Base-by-base conservation (phyloP, 1,140 invertebrate species). In the Whitmania pigra region DNA sequence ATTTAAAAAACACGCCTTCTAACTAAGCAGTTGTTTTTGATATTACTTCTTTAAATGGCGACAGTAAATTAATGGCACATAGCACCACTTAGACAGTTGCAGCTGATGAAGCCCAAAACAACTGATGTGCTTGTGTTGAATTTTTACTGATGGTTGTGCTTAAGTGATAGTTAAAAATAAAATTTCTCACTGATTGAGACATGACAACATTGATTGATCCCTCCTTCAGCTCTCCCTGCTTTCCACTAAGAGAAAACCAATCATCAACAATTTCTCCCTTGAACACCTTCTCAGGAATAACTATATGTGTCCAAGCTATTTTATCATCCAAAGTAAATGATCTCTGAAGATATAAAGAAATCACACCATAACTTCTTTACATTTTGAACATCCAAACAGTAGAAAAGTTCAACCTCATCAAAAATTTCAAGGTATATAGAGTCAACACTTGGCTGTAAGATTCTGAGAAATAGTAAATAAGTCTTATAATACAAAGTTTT, bases 281-380 rank as follows among this genome's bases (percentile, higher is more conserved):
- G 69, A 95, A 86, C 18, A 94, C 89, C 75, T 87, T 85, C 72
- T 87, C 83, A 4, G 93, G 92, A 79, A 97, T 92, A 36, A 86
- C 86, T 53, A 85, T 78, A 78, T 92, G 88, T 5, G 89, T 87
- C 91, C 92, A 97, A 0, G 94, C 94, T 76, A 98, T 90, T 73
- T 93, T 84, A 80, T 97, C 93, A 83, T 97, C 94, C 85, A 91
- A 89, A 31, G 92, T 93, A 81, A 98, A 95, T 3, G 92, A 91
- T 82, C 92, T 89, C 84, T 86, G 74, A 22, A 77, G 75, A 60
- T 20, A n/a, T 17, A 49, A 17, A 49, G 15, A 49, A 15, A 49
- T 49, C 13, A 49, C 11, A 5, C 13, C 31, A 49, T 49, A 0
- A 22, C 57, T 54, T 22, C 71, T 27, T 63, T 29, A 54, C 11